Conservation (phyloP, 37 sponge, comb jelly and placozoan species). For the Halichondria panicea region DNA sequence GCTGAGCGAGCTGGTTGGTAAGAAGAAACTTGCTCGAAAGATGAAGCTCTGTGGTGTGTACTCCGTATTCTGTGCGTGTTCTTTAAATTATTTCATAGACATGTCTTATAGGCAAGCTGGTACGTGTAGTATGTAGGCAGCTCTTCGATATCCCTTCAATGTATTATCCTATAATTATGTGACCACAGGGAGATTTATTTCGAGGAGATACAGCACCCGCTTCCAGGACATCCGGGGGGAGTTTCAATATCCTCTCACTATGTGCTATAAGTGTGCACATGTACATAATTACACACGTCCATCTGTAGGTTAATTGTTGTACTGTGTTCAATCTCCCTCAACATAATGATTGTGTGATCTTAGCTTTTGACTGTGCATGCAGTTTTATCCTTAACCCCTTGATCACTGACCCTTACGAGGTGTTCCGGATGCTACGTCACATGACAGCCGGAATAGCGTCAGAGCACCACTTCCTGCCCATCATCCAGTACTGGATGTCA, state of each 20-base stretch:
- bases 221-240: constrained; percentile 79
- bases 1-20: too few species aligned
- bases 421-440: constrained; percentile 80
- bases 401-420: constrained; percentile 73
- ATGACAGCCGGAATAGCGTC: constrained; percentile 67
- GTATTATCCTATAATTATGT: too few species aligned
- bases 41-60: too few species aligned
- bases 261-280: neutral
- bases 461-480: constrained; percentile 76
- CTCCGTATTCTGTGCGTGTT: too few species aligned
- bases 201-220: constrained; percentile 81
- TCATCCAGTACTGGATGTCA: constrained; percentile 95
- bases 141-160: too few species aligned
- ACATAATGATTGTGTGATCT: neutral
- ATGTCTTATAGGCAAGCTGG: too few species aligned
- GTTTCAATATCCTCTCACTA: constrained; percentile 62
- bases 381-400: constrained; percentile 9
- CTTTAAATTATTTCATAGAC: too few species aligned
- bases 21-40: too few species aligned
- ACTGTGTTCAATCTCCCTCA: neutral
- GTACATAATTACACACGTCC: neutral
- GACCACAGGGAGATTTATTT: constrained; percentile 87
- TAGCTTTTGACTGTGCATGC: too few species aligned
- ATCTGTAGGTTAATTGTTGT: neutral
- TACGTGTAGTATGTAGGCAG: too few species aligned